phyloP scores from a whole-genome alignment of 2,888 invertebrate genomes.

The Cartodere bifasciata region DNA sequence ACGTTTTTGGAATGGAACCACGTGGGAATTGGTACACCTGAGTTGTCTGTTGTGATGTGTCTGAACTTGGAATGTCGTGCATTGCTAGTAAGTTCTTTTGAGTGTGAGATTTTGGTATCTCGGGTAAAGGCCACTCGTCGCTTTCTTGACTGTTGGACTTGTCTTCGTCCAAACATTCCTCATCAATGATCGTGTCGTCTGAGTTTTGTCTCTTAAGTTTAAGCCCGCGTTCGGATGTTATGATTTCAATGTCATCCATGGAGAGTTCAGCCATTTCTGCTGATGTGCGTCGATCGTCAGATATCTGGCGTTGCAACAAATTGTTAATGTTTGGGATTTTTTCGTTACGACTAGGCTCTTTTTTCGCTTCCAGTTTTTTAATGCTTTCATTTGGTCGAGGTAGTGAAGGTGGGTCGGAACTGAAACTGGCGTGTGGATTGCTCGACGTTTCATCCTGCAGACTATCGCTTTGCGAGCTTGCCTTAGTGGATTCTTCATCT shows the following conservation, averaged over 20 bases:
- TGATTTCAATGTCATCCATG: slow-evolving; percentile 46
- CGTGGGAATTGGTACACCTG: slow-evolving; percentile 32
- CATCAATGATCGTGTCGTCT: slow-evolving; percentile 36
- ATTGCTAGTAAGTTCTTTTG: slow-evolving; percentile 29
- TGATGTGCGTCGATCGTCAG: slow-evolving; percentile 70
- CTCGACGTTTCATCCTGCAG: slow-evolving; percentile 76
- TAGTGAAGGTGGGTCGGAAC: slow-evolving; percentile 71
- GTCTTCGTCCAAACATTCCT: slow-evolving; percentile 28
- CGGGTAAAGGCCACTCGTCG: slow-evolving; percentile 65
- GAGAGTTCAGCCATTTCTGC: slow-evolving; percentile 78
- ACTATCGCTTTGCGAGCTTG: slow-evolving; percentile 71
- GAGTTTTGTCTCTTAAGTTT: slow-evolving; percentile 32
- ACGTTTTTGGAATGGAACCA: slow-evolving; percentile 31
- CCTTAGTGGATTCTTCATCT: slow-evolving; percentile 76
- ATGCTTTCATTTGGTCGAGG: slow-evolving; percentile 46
- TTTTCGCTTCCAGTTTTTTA: slow-evolving; percentile 27
- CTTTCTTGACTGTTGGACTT: slow-evolving; percentile 53
- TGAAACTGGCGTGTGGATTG: slow-evolving; percentile 73
- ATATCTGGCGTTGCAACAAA: slow-evolving; percentile 44
- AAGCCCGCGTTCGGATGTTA: slow-evolving; percentile 34
- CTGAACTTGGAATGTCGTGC: slow-evolving; percentile 33
- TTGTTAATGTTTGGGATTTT: slow-evolving; percentile 28
- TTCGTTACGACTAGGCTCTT: slow-evolving; percentile 17
- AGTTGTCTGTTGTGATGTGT: slow-evolving; percentile 33
- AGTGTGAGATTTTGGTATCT: slow-evolving; percentile 41